Conservation (phyloP, 2,113 vertebrate species). For the Apteryx mantelli region DNA sequence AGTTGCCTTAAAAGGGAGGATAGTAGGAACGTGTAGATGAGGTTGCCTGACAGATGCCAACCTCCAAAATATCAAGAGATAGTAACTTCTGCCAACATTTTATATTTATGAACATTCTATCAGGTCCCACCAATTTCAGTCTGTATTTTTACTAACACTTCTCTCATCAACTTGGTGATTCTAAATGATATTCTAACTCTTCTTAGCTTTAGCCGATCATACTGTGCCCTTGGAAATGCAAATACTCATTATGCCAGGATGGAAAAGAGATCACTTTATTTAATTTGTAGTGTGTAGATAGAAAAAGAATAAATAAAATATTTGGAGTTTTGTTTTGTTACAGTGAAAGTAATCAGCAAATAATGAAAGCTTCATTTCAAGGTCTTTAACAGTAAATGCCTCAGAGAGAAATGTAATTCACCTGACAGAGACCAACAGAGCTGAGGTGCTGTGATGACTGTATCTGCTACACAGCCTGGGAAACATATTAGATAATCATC, state of each 20-base stretch:
- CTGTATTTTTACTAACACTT: not conserved
- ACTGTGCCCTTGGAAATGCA: not conserved
- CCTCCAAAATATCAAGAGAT: not conserved
- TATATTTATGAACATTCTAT: not conserved
- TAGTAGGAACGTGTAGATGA: not conserved
- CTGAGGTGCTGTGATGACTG: not conserved
- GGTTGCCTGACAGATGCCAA: not conserved
- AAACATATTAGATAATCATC: conserved; percentile 55
- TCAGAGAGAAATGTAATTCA: conserved; percentile 43
- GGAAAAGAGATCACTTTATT: not conserved
- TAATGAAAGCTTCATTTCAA: conserved; percentile 51
- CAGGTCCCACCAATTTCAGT: fast-evolving
- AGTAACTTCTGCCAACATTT: not conserved
- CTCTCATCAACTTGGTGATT: not conserved
- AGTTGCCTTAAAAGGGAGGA: not conserved
- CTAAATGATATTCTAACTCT: not conserved
- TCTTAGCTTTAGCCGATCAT: not conserved
- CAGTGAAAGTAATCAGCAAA: conserved; percentile 12
- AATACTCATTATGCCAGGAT: not conserved
- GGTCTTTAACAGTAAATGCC: not conserved
- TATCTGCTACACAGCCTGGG: not conserved
- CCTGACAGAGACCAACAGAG: conserved; percentile 6
- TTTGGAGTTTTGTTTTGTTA: not conserved
- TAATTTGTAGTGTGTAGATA: not conserved
- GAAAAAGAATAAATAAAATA: not conserved